Evolutionary conservation across 2,888 invertebrate species (phyloP), one percentile per base, ranked within the genome.

Genomic region (Blastobasis adustella): DNA sequence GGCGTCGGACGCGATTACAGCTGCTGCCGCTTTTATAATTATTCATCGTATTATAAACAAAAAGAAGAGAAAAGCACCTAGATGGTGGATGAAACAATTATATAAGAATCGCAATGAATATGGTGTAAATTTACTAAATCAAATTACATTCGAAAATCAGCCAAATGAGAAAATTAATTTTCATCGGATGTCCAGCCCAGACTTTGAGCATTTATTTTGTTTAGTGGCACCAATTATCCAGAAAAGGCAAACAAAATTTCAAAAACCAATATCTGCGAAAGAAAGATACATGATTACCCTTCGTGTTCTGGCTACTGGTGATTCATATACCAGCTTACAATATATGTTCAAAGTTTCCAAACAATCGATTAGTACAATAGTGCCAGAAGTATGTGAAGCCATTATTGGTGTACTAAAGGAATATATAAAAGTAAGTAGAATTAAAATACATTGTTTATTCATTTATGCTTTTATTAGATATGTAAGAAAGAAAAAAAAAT

Each of bases 201-300:
- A 47, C 10, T 47, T 47, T 47, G 38, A 47, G 39, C 10, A 47
- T 47, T 47, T 47, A 39, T 47, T 39, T 47, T n/a, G 39, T 47
- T 10, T 47, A 39, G 47, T 38, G 10, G 47, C 39, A 38, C 45
- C 45, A 45, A 6, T 39, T 38, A 47, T 47, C 3, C 47, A 47
- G 10, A 47, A 38, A 38, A 47, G 39, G 10, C n/a, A n/a, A 4
- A 47, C 47, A 47, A 6, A 38, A 38, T 47, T 47, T 47, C 47
- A 39, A 37, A 47, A 46, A 46, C 23, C 45, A 7, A 45, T 45
- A 45, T 45, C 45, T 1, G 45, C 45, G 1, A 10, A 45, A 45
- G 45, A 10, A 5, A 45, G 36, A 4, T 45, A 23, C 9, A 36
- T 36, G 4, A 36, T 45, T 23, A 45, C 45, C 7, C 6, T 45